Conservation (phyloP, 2,888 invertebrate species). For the Bhutanitis thaidina region DNA sequence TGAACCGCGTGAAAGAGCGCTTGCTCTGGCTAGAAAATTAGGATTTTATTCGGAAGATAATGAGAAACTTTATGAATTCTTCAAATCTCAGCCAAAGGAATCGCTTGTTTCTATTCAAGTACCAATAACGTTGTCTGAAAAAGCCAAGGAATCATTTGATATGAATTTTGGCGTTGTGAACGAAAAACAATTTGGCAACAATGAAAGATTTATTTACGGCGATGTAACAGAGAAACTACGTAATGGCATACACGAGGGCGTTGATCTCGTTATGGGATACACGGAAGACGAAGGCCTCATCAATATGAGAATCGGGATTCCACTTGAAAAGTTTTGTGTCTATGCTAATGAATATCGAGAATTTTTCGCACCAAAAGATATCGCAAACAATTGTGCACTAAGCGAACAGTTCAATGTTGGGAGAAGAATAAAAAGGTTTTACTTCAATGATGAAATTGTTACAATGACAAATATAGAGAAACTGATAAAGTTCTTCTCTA, state of each 20-base stretch:
- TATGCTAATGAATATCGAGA: constrained; percentile 28
- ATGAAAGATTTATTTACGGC: constrained; percentile 42
- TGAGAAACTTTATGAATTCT: constrained; percentile 32
- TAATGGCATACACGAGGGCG: constrained; percentile 62
- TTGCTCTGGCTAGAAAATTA: constrained; percentile 31
- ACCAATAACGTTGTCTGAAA: constrained; percentile 25
- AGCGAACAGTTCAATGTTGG: constrained; percentile 33
- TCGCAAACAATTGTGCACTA: constrained; percentile 24
- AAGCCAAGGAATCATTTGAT: constrained; percentile 6
- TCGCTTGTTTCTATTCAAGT: constrained; percentile 22
- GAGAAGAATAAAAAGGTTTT: constrained; percentile 32
- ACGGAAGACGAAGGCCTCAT: constrained; percentile 83
- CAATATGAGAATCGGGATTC: constrained; percentile 11
- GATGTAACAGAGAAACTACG: constrained; percentile 46
- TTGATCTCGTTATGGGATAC: constrained; percentile 84
- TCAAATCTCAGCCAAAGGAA: constrained; percentile 28
- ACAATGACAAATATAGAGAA: constrained; percentile 24
- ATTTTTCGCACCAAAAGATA: constrained; percentile 30
- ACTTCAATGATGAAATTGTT: constrained; percentile 27
- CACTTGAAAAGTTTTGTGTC: constrained; percentile 22
- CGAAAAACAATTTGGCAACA: constrained; percentile 39
- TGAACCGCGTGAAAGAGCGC: constrained; percentile 64
- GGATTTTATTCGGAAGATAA: constrained; percentile 31
- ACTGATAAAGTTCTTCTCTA: constrained; percentile 26
- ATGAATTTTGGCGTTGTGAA: constrained; percentile 29